Evolutionary conservation across 2,888 invertebrate species (phyloP).

Genomic region (Shargacucullia verbasci): DNA sequence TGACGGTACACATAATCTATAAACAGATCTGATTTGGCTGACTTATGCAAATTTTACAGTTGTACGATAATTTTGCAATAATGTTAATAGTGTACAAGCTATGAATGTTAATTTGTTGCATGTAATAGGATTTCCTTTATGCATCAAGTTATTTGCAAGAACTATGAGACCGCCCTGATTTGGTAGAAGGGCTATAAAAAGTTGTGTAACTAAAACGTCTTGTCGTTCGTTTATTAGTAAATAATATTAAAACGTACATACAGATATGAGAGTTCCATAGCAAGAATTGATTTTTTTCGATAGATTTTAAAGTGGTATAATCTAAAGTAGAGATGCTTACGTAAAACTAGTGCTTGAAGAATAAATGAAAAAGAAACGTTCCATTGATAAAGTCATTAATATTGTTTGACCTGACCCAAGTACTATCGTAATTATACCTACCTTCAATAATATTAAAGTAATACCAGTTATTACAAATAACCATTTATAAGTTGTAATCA

Average conservation of each 20-base stretch:
- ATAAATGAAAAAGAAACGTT: too few relatives aligned
- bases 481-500: constrained; percentile 25
- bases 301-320: too few relatives aligned
- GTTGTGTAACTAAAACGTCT: too few relatives aligned
- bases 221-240: too few relatives aligned
- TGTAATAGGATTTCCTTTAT: constrained; percentile 50
- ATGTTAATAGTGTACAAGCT: constrained; percentile 48
- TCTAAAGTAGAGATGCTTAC: too few relatives aligned
- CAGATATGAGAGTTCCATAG: too few relatives aligned
- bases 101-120: constrained; percentile 53
- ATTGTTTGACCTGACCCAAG: constrained; percentile 3
- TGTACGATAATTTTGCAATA: constrained; percentile 57
- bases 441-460: too few relatives aligned
- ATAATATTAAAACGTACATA: too few relatives aligned
- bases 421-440: constrained; percentile 12
- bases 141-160: constrained; percentile 34
- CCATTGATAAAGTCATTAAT: constrained; percentile 4
- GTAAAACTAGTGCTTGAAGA: too few relatives aligned
- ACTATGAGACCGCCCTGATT: constrained; percentile 34
- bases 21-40: constrained; percentile 45
- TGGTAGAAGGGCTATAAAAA: constrained; percentile 2
- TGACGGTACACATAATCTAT: constrained; percentile 42
- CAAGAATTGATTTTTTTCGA: too few relatives aligned
- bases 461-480: constrained; percentile 25
- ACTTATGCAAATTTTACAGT: constrained; percentile 52